Evolutionary conservation across 2,113 vertebrate species (phyloP), one percentile per base, ranked within the genome.

Genomic region (Pica pica): DNA sequence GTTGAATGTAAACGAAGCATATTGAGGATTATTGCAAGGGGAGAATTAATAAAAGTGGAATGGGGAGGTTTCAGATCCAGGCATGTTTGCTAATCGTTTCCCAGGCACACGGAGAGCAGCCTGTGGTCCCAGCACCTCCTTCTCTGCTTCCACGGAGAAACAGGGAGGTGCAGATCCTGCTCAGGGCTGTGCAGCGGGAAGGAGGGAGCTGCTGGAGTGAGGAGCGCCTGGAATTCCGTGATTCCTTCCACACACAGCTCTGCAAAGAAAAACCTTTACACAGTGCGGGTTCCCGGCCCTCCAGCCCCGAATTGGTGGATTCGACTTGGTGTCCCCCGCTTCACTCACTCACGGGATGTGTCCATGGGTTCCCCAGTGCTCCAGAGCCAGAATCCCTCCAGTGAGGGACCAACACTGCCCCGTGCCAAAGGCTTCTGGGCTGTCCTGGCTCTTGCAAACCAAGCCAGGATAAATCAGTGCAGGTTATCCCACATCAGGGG

Each of bases 1-100:
- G 0, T 82, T 91, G 91, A 76, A 61, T 46, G 70, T 60, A 91
- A 89, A 88, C 5, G 4, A 89, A 96, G 91, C 87, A 79, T 79
- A 79, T 46, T 89, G 77, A 94, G 87, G 74, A 89, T 94, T 94
- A 89, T 73, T 96, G 91, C 77, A 75, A 73, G 57, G 53, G 74
- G 42, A 95, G 50, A 94, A 90, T 94, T 93, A 93, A 96, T 93
- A 90, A 92, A 89, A 95, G 33, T 1, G 0, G 67, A 61, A 37
- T 4, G 75, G 31, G 84, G 11, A 94, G 69, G 53, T 91, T 82
- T 61, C 74, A 20, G 46, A 89, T 13, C 61, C 77, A 76, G 20
- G 37, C 20, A 4, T 64, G 78, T 84, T 93, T 87, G 67, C 70
- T 75, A 22, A 74, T 23, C 0, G 0, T 15, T 84, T 37, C 77